Conservation (phyloP, 2,888 invertebrate species). For the Cephus pulcher region DNA sequence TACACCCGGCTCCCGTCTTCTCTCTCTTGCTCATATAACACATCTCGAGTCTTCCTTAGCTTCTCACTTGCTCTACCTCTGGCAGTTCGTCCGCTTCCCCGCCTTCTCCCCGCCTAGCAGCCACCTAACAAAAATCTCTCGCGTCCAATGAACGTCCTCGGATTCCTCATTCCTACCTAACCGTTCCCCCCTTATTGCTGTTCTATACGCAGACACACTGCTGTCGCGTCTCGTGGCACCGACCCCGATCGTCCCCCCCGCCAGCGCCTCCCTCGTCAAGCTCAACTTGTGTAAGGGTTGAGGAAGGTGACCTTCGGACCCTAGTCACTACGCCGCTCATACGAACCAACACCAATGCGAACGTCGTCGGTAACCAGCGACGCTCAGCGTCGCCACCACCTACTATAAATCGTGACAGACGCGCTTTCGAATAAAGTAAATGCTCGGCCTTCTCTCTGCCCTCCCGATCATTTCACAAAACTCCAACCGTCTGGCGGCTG, state of each 20-base stretch:
- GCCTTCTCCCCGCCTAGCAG: neutral
- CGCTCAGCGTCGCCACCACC: neutral
- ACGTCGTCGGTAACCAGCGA: slow-evolving; percentile 2
- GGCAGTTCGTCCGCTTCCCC: neutral
- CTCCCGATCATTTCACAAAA: neutral
- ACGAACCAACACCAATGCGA: neutral
- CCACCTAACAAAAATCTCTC: neutral
- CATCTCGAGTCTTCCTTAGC: neutral
- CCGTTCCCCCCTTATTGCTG: neutral
- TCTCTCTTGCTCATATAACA: neutral
- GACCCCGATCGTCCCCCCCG: neutral
- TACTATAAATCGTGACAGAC: slow-evolving; percentile 2
- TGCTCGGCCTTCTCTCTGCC: neutral
- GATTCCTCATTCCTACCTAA: neutral
- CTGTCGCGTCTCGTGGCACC: neutral
- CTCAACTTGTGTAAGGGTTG: slow-evolving; percentile 45
- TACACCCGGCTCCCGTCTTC: neutral
- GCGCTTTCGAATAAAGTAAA: slow-evolving; percentile 7
- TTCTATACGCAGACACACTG: neutral
- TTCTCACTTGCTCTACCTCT: neutral
- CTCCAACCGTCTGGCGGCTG: slow-evolving; percentile 14
- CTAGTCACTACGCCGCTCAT: neutral
- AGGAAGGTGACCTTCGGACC: slow-evolving; percentile 49
- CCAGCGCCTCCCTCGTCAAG: slow-evolving; percentile 9
- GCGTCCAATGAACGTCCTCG: neutral